Evolutionary conservation across 1,140 invertebrate species (phyloP).

Genomic region (Caenorhabditis tropicalis): DNA sequence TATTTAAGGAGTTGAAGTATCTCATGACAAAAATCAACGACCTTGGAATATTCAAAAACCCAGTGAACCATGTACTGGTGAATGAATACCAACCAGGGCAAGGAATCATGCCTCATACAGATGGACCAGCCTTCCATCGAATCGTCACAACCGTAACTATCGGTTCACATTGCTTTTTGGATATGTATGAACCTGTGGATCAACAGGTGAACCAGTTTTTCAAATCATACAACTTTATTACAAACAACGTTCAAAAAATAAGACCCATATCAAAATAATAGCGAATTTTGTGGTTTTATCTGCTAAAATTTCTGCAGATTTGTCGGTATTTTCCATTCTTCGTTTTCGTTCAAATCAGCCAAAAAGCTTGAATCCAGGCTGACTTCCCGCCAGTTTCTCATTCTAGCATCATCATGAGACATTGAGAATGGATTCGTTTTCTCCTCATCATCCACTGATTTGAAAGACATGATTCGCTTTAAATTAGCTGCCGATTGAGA

Average conservation of each 20-base stretch:
- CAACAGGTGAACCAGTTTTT: no score
- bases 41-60: conserved; percentile 79
- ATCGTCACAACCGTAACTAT: conserved; percentile 89
- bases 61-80: conserved; percentile 88
- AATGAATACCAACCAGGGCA: conserved; percentile 80
- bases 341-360: conserved; percentile 6
- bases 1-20: conserved; percentile 80
- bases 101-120: conserved; percentile 81
- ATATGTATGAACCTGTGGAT: conserved; percentile 79
- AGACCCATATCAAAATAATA: background rate
- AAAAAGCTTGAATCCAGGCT: conserved; percentile 20
- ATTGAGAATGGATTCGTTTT: background rate
- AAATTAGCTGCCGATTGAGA: conserved; percentile 25
- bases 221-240: background rate
- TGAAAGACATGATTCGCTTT: background rate
- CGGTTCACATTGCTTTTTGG: conserved; percentile 86
- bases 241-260: background rate
- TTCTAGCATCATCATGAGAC: conserved; percentile 29
- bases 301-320: background rate
- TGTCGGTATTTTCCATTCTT: conserved; percentile 1
- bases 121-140: conserved; percentile 91
- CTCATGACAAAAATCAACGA: conserved; percentile 81
- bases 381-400: conserved; percentile 26
- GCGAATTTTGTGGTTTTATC: background rate
- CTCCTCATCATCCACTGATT: background rate